Conservation (phyloP, 2,888 invertebrate species). For the Anthoptus insignis region DNA sequence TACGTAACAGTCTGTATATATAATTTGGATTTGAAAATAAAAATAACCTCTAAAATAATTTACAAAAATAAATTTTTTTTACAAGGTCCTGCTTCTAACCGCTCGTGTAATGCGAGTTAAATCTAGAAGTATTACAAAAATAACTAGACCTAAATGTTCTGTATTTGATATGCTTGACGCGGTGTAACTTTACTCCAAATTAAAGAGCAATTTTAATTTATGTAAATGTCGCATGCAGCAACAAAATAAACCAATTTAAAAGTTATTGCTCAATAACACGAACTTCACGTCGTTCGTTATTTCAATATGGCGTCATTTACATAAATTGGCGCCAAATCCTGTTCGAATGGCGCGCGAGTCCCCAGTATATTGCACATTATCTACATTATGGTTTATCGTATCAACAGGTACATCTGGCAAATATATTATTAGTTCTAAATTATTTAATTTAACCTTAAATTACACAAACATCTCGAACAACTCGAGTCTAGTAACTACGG, state of each 20-base stretch:
- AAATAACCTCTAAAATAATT: conserved; percentile 37
- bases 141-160: conserved; percentile 65
- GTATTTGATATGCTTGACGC: conserved; percentile 74
- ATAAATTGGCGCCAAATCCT: conserved; percentile 2
- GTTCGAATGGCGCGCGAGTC: conserved; percentile 18
- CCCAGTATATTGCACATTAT: conserved; percentile 51
- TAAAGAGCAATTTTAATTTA: conserved; percentile 1
- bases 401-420: conserved; percentile 61
- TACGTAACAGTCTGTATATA: no score
- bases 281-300: neutral
- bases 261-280: conserved; percentile 2
- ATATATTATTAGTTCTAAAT: conserved; percentile 47
- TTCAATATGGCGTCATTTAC: conserved; percentile 22
- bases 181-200: conserved; percentile 58
- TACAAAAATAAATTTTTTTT: conserved; percentile 15
- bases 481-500: conserved; percentile 8
- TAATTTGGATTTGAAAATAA: conserved; percentile 23
- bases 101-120: conserved; percentile 48
- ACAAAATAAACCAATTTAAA: conserved; percentile 18
- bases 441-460: conserved; percentile 27
- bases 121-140: conserved; percentile 61
- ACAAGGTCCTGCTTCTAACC: conserved; percentile 36
- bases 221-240: conserved; percentile 20
- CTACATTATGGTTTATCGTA: conserved; percentile 51
- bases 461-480: conserved; percentile 29